Conservation (phyloP, 2,113 vertebrate genomes). For the Rousettus leschenaultii region DNA sequence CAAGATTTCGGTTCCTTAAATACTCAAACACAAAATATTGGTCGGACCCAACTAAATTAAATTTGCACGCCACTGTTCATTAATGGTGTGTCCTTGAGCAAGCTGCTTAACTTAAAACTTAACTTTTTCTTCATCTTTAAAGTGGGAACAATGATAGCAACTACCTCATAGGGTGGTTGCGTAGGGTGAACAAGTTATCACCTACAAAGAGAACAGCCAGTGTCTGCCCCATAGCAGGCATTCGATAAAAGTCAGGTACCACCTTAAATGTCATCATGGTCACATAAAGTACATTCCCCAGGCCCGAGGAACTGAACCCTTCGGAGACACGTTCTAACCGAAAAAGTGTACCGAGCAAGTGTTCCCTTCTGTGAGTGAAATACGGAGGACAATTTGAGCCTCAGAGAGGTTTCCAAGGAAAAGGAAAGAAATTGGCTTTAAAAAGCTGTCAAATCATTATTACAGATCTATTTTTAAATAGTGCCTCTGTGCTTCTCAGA, state of each 20-base stretch:
- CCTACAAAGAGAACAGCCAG: not conserved
- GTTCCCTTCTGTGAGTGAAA: not conserved
- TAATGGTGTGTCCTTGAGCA: not conserved
- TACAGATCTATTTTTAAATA: constrained; percentile 48
- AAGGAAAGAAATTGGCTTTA: constrained; percentile 30
- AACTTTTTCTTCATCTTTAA: not conserved
- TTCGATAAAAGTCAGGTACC: not conserved
- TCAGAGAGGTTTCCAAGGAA: constrained; percentile 2
- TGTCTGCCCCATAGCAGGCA: not conserved
- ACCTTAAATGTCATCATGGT: not conserved
- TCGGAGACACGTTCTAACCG: not conserved
- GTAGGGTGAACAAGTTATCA: not conserved
- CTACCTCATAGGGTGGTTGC: not conserved
- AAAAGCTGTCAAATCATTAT: constrained; percentile 44
- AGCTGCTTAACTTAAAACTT: not conserved
- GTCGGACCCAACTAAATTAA: not conserved
- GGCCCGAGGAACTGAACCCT: not conserved
- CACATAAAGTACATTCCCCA: not conserved
- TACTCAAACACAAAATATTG: not conserved
- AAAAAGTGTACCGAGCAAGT: not conserved
- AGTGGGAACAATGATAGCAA: not conserved
- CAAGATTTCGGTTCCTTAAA: not conserved
- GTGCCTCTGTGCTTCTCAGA: constrained; percentile 33
- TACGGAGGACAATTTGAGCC: not conserved
- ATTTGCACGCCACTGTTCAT: not conserved